Evolutionary conservation across 2,888 invertebrate species (phyloP).

Genomic region (Balanococcus diminutus): DNA sequence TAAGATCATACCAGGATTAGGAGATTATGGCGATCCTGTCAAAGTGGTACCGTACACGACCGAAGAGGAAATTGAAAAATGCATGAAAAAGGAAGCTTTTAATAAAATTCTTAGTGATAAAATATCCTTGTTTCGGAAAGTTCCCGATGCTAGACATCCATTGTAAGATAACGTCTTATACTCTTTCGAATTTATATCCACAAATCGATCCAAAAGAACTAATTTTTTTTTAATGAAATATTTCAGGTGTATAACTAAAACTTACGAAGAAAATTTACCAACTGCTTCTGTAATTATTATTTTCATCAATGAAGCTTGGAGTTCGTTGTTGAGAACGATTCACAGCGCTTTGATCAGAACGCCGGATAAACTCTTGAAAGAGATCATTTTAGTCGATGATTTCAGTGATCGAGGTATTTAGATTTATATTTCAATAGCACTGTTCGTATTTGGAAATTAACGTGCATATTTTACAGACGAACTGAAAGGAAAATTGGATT

Average conservation of each 20-base stretch:
- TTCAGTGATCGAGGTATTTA: constrained; percentile 74
- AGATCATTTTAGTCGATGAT: constrained; percentile 95
- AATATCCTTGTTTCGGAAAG: constrained; percentile 80
- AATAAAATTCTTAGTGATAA: constrained; percentile 88
- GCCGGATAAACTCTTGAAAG: constrained; percentile 75
- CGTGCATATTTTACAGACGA: constrained; percentile 61
- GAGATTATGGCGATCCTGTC: constrained; percentile 74
- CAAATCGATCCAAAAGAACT: constrained; percentile 28
- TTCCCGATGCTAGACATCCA: constrained; percentile 68
- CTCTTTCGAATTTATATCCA: neutral
- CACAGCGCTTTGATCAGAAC: constrained; percentile 85
- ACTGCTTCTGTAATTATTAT: constrained; percentile 82
- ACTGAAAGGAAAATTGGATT: constrained; percentile 75
- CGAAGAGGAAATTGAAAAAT: constrained; percentile 70
- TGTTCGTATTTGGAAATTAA: neutral
- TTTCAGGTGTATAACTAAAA: constrained; percentile 67
- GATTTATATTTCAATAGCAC: neutral
- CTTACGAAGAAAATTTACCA: constrained; percentile 70
- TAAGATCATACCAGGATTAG: constrained; percentile 72
- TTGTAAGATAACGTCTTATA: constrained; percentile 57
- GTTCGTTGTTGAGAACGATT: constrained; percentile 81
- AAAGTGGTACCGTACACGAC: constrained; percentile 66
- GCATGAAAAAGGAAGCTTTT: constrained; percentile 82
- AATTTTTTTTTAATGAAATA: neutral
- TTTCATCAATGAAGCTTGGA: constrained; percentile 90